These are phyloP conservation scores for Hemitrygon akajei DNA, from an alignment of 2,797 vertebrate species.

Conservation along the genomic window DNA sequence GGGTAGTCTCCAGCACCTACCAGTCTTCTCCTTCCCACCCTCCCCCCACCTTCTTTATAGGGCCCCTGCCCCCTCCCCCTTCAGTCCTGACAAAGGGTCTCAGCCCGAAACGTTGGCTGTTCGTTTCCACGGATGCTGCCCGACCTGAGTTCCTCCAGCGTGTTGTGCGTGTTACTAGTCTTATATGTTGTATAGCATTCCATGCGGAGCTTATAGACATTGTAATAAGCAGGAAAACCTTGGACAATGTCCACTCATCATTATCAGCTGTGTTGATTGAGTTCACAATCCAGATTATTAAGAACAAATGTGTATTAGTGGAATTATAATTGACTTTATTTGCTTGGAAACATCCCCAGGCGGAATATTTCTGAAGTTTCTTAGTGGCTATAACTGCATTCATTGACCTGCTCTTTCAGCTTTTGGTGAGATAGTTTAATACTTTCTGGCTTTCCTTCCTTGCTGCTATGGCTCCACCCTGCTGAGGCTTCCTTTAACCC, in stretches of 20 bases:
- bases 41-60: too few relatives aligned
- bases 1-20: too few relatives aligned
- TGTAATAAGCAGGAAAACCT: background rate
- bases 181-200: too few relatives aligned
- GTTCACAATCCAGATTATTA: background rate
- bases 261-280: background rate
- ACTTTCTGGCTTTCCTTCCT: constrained; percentile 27
- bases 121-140: too few relatives aligned
- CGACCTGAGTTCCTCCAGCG: too few relatives aligned
- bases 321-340: background rate
- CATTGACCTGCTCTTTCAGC: background rate
- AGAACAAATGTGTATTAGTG: background rate
- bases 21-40: too few relatives aligned
- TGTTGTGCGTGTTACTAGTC: background rate
- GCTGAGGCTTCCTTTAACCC: constrained; percentile 22
- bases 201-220: background rate
- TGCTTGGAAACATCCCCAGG: background rate
- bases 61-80: too few relatives aligned
- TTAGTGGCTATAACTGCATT: background rate
- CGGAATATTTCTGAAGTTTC: too few relatives aligned
- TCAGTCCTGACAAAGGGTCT: too few relatives aligned
- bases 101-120: too few relatives aligned
- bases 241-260: background rate
- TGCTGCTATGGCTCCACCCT: background rate
- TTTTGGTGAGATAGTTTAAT: background rate